Evolutionary conservation across 1,140 invertebrate species (phyloP).

Genomic region (Bombus ignitus): DNA sequence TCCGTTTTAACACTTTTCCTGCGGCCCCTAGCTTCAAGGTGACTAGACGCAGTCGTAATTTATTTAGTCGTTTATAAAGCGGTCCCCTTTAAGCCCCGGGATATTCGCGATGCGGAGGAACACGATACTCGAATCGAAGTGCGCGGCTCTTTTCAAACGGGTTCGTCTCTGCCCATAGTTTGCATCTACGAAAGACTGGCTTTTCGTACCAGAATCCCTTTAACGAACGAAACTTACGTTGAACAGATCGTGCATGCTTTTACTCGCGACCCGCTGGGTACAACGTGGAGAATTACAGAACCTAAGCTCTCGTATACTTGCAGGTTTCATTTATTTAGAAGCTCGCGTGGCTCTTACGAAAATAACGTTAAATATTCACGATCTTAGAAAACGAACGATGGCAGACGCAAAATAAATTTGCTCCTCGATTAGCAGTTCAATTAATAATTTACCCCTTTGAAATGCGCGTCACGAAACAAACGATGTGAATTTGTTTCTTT

Average conservation of each 20-base stretch:
- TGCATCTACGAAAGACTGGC: neutral
- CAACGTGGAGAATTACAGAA: neutral
- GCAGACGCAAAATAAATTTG: neutral
- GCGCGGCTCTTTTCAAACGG: neutral
- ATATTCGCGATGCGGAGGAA: neutral
- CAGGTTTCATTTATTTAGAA: neutral
- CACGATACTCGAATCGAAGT: neutral
- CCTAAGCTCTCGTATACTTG: neutral
- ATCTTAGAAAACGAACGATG: neutral
- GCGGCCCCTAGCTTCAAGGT: neutral
- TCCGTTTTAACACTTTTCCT: neutral
- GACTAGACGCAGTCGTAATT: neutral
- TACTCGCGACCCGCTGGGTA: neutral
- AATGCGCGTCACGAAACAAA: too few species aligned
- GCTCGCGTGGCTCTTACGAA: neutral
- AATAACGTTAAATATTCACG: neutral
- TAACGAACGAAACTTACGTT: neutral
- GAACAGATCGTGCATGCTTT: neutral
- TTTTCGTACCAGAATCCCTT: neutral
- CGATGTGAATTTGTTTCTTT: neutral
- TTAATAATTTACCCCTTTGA: neutral
- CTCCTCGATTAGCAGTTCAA: neutral
- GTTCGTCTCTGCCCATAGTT: neutral
- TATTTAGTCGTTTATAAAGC: slow-evolving; percentile 6
- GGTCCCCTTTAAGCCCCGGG: neutral